phyloP scores from a whole-genome alignment of 2,888 invertebrate species.

The Stictocephala bisonia region DNA sequence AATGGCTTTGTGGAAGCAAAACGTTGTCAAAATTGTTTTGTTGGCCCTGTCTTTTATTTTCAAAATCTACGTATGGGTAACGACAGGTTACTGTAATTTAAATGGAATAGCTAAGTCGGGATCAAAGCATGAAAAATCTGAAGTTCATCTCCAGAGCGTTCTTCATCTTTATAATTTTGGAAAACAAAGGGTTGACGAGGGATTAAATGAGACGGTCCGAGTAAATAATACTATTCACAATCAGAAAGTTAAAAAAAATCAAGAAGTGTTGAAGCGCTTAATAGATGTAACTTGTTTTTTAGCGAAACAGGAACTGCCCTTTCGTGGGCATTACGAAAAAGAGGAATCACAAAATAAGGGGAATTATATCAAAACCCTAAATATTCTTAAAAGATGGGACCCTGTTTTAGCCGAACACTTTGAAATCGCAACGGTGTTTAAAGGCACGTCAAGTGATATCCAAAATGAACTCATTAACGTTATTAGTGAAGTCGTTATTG shows the following conservation, averaged over 20 bases:
- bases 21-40: too few relatives aligned
- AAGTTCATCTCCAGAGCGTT: constrained; percentile 22
- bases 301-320: constrained; percentile 51
- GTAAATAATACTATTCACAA: constrained; percentile 50
- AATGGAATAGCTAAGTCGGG: neutral
- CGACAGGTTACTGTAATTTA: too few relatives aligned
- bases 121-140: constrained; percentile 16
- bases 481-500: constrained; percentile 50
- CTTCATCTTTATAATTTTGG: constrained; percentile 22
- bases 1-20: too few relatives aligned
- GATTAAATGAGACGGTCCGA: constrained; percentile 8
- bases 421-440: constrained; percentile 56
- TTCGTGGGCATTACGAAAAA: constrained; percentile 50
- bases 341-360: constrained; percentile 53
- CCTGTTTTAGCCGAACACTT: constrained; percentile 55
- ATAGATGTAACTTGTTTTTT: constrained; percentile 53
- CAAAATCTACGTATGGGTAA: too few relatives aligned
- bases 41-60: too few relatives aligned
- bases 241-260: constrained; percentile 55
- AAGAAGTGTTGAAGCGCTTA: constrained; percentile 54
- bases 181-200: constrained; percentile 30
- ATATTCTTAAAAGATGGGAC: constrained; percentile 26
- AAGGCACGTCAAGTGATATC: constrained; percentile 56
- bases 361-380: constrained; percentile 54
- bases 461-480: constrained; percentile 58